phyloP scores from a whole-genome alignment of 2,888 invertebrate species.

The Hemistola chrysoprasaria region DNA sequence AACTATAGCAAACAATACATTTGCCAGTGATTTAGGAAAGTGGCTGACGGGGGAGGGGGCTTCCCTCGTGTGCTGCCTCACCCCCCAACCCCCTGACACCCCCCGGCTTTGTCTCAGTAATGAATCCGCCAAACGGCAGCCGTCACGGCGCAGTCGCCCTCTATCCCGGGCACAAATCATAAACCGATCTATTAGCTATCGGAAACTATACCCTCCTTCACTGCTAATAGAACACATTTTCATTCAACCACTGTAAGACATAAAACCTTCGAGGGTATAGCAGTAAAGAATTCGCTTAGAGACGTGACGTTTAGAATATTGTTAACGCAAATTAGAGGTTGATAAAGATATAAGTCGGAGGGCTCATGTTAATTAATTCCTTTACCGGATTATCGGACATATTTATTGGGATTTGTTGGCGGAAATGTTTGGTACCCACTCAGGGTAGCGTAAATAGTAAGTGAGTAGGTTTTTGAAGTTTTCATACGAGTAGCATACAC shows the following conservation, averaged over 20 bases:
- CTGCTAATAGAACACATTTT: constrained; percentile 21
- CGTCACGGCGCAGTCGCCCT: constrained; percentile 71
- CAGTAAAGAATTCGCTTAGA: constrained; percentile 56
- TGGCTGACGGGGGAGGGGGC: constrained; percentile 46
- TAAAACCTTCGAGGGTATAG: neutral
- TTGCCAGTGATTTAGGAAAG: constrained; percentile 77
- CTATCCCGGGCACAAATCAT: constrained; percentile 59
- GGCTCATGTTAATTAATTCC: constrained; percentile 51
- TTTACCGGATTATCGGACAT: constrained; percentile 19
- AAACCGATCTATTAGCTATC: constrained; percentile 49
- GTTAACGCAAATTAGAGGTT: constrained; percentile 69
- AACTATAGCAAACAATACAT: constrained; percentile 61
- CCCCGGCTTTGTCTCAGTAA: constrained; percentile 75
- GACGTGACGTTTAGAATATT: constrained; percentile 66
- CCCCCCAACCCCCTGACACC: constrained; percentile 31
- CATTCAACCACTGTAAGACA: neutral
- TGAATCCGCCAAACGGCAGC: constrained; percentile 79
- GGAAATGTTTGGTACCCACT: neutral
- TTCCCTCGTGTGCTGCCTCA: constrained; percentile 36
- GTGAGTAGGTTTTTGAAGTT: constrained; percentile 7
- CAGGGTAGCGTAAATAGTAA: constrained; percentile 9
- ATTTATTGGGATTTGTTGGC: constrained; percentile 10
- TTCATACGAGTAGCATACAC: constrained; percentile 6
- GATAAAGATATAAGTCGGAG: constrained; percentile 55
- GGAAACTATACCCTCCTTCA: constrained; percentile 48